These are phyloP conservation scores for Hippocampus zosterae DNA, from an alignment of 2,113 vertebrate genomes.

Conservation along the genomic window DNA sequence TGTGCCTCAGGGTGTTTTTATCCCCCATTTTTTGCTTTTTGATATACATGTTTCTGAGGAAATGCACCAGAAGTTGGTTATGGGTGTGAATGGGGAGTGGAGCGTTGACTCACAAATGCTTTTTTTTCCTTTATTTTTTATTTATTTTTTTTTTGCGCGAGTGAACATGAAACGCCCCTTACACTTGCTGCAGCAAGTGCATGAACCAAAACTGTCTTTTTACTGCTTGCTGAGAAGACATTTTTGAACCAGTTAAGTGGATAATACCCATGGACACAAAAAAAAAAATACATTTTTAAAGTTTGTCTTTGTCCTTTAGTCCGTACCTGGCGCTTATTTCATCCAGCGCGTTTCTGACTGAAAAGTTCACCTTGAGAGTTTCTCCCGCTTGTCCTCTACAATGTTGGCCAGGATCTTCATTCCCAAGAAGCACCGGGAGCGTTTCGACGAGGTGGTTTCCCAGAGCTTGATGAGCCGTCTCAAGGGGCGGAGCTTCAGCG, in stretches of 20 bases:
- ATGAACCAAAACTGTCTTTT: conserved; percentile 7
- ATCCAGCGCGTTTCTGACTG: too few species aligned
- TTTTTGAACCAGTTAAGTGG: conserved; percentile 24
- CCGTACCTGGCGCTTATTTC: too few species aligned
- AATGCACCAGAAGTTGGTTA: conserved; percentile 13
- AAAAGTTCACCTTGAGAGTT: background rate
- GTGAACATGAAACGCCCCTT: conserved; percentile 23
- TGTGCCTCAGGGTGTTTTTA: background rate
- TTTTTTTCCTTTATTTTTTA: too few species aligned
- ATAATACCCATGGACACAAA: conserved; percentile 38
- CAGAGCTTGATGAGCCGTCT: conserved; percentile 91
- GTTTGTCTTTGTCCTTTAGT: too few species aligned
- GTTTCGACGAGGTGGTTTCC: conserved; percentile 93
- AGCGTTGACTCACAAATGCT: conserved; percentile 32
- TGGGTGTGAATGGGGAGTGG: conserved; percentile 26
- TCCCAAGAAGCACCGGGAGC: conserved; percentile 94
- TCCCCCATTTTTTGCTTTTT: too few species aligned
- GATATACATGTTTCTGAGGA: too few species aligned
- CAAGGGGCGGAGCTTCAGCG: conserved; percentile 80
- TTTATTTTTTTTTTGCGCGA: conserved; percentile 9
- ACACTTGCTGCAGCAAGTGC: conserved; percentile 36
- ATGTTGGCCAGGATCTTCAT: conserved; percentile 89
- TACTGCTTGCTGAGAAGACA: background rate
- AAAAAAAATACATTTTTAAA: background rate
- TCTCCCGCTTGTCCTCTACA: conserved; percentile 21